Conservation (phyloP, 2,797 vertebrate genomes). For the Zenarchopterus dispar region DNA sequence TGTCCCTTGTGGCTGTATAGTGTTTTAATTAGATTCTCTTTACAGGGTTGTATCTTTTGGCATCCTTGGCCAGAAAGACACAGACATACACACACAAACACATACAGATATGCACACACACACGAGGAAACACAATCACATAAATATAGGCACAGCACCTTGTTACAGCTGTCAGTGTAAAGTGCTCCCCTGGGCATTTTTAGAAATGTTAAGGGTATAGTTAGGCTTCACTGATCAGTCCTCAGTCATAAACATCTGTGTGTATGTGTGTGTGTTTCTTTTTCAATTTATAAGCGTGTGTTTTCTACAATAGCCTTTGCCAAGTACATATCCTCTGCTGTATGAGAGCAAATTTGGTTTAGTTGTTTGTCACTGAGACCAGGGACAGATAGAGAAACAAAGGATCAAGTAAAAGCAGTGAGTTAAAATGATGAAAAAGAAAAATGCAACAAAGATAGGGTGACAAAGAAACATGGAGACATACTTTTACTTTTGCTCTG, state of each 20-base stretch:
- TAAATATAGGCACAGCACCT: constrained; percentile 66
- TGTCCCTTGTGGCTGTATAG: constrained; percentile 69
- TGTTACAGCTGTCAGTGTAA: constrained; percentile 75
- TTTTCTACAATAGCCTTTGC: constrained; percentile 54
- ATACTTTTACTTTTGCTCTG: too few relatives aligned
- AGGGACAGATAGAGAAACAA: constrained; percentile 14
- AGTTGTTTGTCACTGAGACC: constrained; percentile 37
- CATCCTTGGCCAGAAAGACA: constrained; percentile 64
- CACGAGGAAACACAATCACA: constrained; percentile 43
- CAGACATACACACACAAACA: constrained; percentile 16
- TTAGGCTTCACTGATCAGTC: constrained; percentile 71
- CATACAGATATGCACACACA: constrained; percentile 1
- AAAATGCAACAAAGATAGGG: neutral
- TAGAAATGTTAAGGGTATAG: constrained; percentile 59
- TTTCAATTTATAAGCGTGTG: constrained; percentile 48
- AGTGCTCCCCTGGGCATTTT: constrained; percentile 63
- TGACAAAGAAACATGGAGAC: constrained; percentile 2
- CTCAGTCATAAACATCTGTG: constrained; percentile 55
- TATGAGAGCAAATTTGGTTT: constrained; percentile 47
- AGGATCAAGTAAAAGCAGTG: constrained; percentile 22
- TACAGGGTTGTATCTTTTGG: constrained; percentile 76
- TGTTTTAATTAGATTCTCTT: constrained; percentile 81
- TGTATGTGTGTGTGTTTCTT: constrained; percentile 26
- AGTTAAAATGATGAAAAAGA: constrained; percentile 2
- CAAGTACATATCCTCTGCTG: constrained; percentile 44